These are phyloP conservation scores for Bucco capensis DNA, from an alignment of 2,113 vertebrate species.

Conservation along the genomic window DNA sequence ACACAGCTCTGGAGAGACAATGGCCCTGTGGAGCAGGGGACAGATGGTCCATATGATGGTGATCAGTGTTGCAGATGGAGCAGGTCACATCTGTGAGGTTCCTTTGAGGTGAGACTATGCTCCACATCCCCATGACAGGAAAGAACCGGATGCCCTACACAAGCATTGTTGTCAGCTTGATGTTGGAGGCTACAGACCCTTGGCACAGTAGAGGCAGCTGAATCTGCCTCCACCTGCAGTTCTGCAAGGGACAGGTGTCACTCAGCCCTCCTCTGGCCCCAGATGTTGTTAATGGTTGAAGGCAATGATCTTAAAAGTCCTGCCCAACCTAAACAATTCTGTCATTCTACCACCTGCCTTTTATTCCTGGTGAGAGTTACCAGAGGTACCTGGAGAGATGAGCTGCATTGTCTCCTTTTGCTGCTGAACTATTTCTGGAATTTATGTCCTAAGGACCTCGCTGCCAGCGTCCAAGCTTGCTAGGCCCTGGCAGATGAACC, in stretches of 20 bases:
- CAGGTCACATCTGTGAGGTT: neutral
- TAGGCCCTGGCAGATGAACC: no score
- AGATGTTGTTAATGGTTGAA: neutral
- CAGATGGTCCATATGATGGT: neutral
- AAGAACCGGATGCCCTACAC: neutral
- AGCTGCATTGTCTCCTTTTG: neutral
- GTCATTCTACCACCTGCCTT: neutral
- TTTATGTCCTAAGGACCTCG: no score
- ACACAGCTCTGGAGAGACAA: neutral
- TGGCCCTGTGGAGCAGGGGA: rapidly evolving
- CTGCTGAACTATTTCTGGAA: neutral
- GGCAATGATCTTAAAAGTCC: no score
- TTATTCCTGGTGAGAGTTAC: neutral
- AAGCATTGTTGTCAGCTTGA: neutral
- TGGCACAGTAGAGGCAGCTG: rapidly evolving
- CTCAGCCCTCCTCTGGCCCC: neutral
- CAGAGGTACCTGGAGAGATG: neutral
- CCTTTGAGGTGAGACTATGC: neutral
- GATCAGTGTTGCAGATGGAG: neutral
- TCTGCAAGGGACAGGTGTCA: neutral
- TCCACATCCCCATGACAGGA: neutral
- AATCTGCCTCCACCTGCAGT: neutral
- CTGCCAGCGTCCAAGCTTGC: no score
- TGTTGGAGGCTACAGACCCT: neutral
- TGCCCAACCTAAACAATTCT: neutral